These are phyloP conservation scores for Melanotaenia maccullochi DNA, from an alignment of 2,797 vertebrate genomes.

Conservation along the genomic window DNA sequence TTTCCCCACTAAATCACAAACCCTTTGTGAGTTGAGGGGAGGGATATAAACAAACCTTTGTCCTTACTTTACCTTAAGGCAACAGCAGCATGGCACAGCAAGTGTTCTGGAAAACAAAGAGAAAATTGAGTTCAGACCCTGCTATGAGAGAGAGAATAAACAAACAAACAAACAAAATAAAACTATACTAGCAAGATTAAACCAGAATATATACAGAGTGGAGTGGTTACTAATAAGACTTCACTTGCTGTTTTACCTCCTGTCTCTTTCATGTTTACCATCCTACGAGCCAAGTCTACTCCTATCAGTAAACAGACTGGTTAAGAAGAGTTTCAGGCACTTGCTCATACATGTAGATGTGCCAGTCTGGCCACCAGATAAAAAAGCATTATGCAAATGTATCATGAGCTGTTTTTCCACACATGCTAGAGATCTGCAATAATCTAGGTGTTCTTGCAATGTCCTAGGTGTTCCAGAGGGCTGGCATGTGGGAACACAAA, in stretches of 20 bases:
- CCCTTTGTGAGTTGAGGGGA: constrained; percentile 21
- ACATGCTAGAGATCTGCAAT: neutral
- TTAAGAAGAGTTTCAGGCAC: neutral
- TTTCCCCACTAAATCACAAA: constrained; percentile 42
- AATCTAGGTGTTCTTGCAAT: neutral
- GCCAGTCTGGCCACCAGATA: neutral
- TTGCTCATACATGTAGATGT: neutral
- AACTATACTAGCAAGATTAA: constrained; percentile 44
- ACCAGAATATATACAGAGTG: constrained; percentile 16
- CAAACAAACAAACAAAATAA: neutral
- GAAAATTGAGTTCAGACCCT: constrained; percentile 4
- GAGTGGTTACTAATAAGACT: neutral
- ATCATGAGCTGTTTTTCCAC: neutral
- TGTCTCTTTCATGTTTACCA: neutral
- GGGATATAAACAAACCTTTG: constrained; percentile 42
- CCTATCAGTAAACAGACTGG: neutral
- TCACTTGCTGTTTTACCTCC: neutral
- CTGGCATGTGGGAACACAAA: neutral
- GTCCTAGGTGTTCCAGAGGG: neutral
- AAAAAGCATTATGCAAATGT: neutral
- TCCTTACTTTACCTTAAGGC: constrained; percentile 59
- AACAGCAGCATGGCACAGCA: constrained; percentile 25
- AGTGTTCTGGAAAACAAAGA: constrained; percentile 49
- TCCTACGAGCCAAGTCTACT: too few relatives aligned
- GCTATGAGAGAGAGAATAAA: constrained; percentile 1